These are phyloP conservation scores for Cryptus viduatorius DNA, from an alignment of 2,888 invertebrate species.

Conservation along the genomic window DNA sequence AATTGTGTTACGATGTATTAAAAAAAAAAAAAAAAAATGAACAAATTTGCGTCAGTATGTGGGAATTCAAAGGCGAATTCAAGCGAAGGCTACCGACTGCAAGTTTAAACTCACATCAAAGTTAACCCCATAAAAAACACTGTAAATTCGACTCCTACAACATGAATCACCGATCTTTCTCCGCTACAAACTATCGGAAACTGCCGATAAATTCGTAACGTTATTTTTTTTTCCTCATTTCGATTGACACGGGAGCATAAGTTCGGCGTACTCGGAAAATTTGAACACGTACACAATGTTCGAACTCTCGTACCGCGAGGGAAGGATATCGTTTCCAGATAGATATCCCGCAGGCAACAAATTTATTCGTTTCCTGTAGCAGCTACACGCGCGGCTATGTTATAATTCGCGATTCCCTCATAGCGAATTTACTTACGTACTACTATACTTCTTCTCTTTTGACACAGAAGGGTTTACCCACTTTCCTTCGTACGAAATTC, in stretches of 20 bases:
- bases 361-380: neutral
- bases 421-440: neutral
- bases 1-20: no score
- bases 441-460: constrained; percentile 9
- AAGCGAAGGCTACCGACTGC: no score
- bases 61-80: no score
- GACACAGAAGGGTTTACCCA: neutral
- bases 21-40: no score
- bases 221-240: neutral
- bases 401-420: constrained; percentile 38
- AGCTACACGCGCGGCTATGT: constrained; percentile 3
- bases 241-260: neutral
- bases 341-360: neutral
- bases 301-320: neutral
- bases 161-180: neutral
- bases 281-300: neutral
- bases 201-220: neutral
- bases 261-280: neutral
- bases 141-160: no score
- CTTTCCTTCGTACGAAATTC: constrained; percentile 11
- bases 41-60: no score
- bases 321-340: constrained; percentile 5
- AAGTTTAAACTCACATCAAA: no score
- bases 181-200: neutral
- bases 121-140: no score